Evolutionary conservation across 2,888 invertebrate species (phyloP), one percentile per base, ranked within the genome.

Genomic region (Cephus pygmeus): DNA sequence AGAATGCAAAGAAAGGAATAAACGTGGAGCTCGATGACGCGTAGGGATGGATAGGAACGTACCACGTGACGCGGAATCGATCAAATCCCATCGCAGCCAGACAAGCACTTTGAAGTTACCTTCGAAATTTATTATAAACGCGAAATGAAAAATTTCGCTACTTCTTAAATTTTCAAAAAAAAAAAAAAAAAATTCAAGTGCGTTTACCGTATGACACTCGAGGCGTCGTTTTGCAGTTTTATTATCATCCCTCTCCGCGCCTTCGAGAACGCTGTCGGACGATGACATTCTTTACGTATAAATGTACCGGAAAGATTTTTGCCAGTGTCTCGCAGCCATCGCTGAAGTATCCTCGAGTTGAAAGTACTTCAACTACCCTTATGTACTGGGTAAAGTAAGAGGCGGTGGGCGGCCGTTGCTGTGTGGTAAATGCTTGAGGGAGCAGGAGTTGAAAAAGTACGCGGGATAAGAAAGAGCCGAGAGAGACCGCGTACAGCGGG

Each of bases 1-100:
- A 80, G 80, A 81, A 83, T 84, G 83, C 82, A 83, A 82, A 83
- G 84, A 83, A 81, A 76, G 34, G 56, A 80, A 79, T 76, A 71
- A 15, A 71, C 71, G 71, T 34, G 34, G 34, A 69, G 71, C 31
- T 73, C 34, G 56, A 56, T 79, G 75, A 75, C 34, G 73, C 75
- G n/a, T 34, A 75, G 76, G 69, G 80, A 84, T 79, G 76, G 79
- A 79, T 80, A 76, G 76, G 76, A 82, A 79, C 79, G 56, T 75
- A 56, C 77, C 75, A 79, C 77, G 82, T 75, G 75, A 77, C 30
- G 12, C 35, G 1, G 56, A 69, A 56, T 15, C 23, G 12, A 36
- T 40, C 75, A n/a, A n/a, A 34, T n/a, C 73, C 35, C 35, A 11
- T 56, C 3, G 1, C 6, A 9, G 23, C 2, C 9, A 23, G 6